Evolutionary conservation across 92 coral and sea anemone species (phyloP).

Genomic region (Heliopora coerulea): DNA sequence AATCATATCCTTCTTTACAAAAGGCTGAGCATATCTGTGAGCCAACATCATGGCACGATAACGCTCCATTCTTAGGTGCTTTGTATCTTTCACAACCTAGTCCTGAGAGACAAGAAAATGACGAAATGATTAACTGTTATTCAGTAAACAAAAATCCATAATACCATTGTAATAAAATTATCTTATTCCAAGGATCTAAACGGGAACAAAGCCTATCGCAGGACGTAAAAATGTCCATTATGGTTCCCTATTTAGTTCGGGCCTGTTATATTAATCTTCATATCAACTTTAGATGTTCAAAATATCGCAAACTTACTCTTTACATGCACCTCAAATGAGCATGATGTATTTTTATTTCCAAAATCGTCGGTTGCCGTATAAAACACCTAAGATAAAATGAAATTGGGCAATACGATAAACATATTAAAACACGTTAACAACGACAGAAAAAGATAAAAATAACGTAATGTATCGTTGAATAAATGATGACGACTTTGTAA

Average conservation of each 20-base stretch:
- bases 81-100: slow-evolving; percentile 59
- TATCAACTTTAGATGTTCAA: too few relatives aligned
- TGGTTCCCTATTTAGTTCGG: not conserved
- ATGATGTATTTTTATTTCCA: slow-evolving; percentile 64
- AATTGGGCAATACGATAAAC: too few relatives aligned
- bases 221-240: not conserved
- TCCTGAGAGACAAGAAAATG: slow-evolving; percentile 43
- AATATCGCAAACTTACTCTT: slow-evolving; percentile 57
- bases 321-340: slow-evolving; percentile 69
- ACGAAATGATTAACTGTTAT: too few relatives aligned
- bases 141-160: too few relatives aligned
- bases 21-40: slow-evolving; percentile 63
- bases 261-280: too few relatives aligned
- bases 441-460: too few relatives aligned
- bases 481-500: too few relatives aligned
- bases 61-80: slow-evolving; percentile 79
- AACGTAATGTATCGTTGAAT: too few relatives aligned
- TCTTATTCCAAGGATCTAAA: too few relatives aligned
- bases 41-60: slow-evolving; percentile 76
- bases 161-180: too few relatives aligned
- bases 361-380: slow-evolving; percentile 66
- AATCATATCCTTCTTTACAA: slow-evolving; percentile 68
- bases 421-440: too few relatives aligned
- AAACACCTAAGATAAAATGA: slow-evolving; percentile 31
- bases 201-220: too few relatives aligned